Percentiles rank a stretch among this genome's conserved stretches.
Conservation (phyloP, 1,140 invertebrate species). For the Drosophila sturtevanti region DNA sequence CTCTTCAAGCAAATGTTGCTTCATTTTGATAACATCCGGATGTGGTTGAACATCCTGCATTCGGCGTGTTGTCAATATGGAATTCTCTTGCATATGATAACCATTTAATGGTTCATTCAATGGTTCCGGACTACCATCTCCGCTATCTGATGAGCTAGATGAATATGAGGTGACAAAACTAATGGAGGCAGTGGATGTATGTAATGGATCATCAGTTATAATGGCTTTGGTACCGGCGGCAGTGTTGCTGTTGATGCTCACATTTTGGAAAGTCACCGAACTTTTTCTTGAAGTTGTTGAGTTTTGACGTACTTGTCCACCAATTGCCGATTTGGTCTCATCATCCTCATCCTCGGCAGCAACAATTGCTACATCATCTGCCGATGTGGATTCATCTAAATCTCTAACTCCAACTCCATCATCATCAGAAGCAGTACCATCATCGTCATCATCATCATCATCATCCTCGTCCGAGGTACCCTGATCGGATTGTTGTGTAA, state of each 20-base stretch:
- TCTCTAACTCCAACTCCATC: too few species aligned
- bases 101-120: conserved; percentile 20
- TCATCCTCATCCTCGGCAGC: neutral
- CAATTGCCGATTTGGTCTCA: neutral
- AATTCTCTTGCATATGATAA: conserved; percentile 52
- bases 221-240: neutral
- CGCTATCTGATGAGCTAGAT: conserved; percentile 37
- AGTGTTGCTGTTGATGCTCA: neutral
- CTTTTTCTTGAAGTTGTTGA: conserved; percentile 62
- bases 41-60: conserved; percentile 75
- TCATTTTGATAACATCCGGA: conserved; percentile 77
- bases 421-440: too few species aligned
- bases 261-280: conserved; percentile 65
- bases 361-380: neutral
- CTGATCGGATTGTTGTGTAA: conserved; percentile 41
- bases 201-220: conserved; percentile 18
- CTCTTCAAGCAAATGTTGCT: conserved; percentile 48
- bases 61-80: conserved; percentile 58
- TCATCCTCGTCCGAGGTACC: conserved; percentile 4
- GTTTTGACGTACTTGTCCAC: conserved; percentile 44
- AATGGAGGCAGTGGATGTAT: conserved; percentile 67
- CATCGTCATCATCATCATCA: neutral
- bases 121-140: conserved; percentile 9
- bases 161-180: conserved; percentile 69
- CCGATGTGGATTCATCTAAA: conserved; percentile 1